Evolutionary conservation across 2,888 invertebrate genomes (phyloP).

Genomic region (Malthinus seriepunctatus): DNA sequence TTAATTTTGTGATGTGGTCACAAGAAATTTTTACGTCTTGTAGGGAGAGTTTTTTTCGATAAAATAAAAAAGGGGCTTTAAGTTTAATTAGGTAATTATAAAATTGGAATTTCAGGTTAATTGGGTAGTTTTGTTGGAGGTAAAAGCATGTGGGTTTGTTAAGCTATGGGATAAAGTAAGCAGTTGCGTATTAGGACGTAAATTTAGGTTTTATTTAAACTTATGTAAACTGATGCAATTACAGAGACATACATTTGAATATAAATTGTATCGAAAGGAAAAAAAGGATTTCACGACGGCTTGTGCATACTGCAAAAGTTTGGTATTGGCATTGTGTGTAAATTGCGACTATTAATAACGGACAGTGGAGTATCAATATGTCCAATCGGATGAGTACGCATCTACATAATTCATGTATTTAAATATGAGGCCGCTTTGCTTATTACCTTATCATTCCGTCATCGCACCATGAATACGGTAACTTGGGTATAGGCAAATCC

Average conservation of each 20-base stretch:
- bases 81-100: too few species aligned
- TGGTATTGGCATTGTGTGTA: conserved; percentile 53
- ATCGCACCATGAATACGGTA: conserved; percentile 38
- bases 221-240: conserved; percentile 35
- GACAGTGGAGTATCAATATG: conserved; percentile 55
- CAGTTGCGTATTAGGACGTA: conserved; percentile 12
- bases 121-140: neutral
- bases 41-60: too few species aligned
- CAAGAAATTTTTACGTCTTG: too few species aligned
- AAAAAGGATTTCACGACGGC: conserved; percentile 32
- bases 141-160: neutral
- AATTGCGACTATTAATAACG: conserved; percentile 56
- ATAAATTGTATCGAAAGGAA: conserved; percentile 53
- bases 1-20: too few species aligned
- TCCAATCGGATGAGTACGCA: conserved; percentile 55
- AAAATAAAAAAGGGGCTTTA: too few species aligned
- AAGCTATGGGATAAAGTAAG: neutral
- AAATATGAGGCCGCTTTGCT: conserved; percentile 53
- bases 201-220: conserved; percentile 23
- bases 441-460: conserved; percentile 55
- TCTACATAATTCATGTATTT: conserved; percentile 57
- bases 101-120: too few species aligned
- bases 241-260: conserved; percentile 53
- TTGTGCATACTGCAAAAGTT: conserved; percentile 36
- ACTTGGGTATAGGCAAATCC: conserved; percentile 30